Evolutionary conservation across 2,113 vertebrate genomes (phyloP).

Genomic region (Phrynosoma blainvillii): DNA sequence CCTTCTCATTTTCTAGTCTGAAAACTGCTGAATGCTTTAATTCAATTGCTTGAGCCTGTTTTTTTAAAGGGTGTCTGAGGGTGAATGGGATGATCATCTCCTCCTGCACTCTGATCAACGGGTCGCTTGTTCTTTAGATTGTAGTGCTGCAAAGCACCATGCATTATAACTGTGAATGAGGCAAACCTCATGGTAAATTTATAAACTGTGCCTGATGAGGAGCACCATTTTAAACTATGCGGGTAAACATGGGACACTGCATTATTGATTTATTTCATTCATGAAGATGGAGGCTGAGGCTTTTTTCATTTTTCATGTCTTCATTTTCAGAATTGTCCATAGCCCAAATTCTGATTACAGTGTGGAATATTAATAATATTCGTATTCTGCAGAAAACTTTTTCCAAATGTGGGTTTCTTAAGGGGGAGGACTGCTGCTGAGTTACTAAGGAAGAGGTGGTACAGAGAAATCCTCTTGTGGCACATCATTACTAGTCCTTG

Average conservation of each 20-base stretch:
- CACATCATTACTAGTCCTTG: neutral
- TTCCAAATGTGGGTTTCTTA: neutral
- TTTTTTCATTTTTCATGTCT: no score
- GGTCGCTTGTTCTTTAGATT: constrained; percentile 26
- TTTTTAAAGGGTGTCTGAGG: neutral
- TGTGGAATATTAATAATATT: neutral
- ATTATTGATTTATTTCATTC: neutral
- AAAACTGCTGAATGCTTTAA: constrained; percentile 42
- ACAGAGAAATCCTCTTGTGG: neutral
- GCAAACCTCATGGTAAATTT: neutral
- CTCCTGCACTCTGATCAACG: constrained; percentile 50
- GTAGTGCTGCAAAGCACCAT: neutral
- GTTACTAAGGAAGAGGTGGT: neutral
- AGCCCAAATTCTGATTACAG: neutral
- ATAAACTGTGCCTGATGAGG: constrained; percentile 29
- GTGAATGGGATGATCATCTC: neutral
- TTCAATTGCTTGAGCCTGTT: neutral
- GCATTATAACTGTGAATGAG: neutral
- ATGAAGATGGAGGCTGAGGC: neutral
- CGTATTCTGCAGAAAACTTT: neutral
- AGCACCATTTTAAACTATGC: fast-evolving
- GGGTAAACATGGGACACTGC: constrained; percentile 40
- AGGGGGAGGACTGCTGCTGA: neutral
- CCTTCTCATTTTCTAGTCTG: constrained; percentile 4
- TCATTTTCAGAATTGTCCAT: neutral